Conservation (phyloP, 2,888 invertebrate species). For the Campoletis raptor region DNA sequence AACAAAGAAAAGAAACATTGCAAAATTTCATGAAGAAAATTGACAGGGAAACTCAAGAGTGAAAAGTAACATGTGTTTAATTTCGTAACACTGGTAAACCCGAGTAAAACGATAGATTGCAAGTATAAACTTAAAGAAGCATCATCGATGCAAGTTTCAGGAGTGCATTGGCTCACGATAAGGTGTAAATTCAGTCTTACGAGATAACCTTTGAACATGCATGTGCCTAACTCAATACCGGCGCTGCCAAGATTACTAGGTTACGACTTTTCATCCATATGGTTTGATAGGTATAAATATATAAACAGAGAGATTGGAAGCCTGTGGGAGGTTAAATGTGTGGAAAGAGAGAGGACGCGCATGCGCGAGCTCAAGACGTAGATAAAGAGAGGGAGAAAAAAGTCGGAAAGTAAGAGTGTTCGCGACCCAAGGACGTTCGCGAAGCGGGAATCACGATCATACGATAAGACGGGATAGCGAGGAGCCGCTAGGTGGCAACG, state of each 20-base stretch:
- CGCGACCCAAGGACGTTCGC: constrained; percentile 80
- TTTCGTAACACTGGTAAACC: background rate
- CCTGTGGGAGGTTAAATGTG: constrained; percentile 53
- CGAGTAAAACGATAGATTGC: background rate
- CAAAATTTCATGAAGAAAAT: background rate
- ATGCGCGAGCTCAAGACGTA: constrained; percentile 51
- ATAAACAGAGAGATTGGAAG: constrained; percentile 5
- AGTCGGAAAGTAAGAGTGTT: constrained; percentile 79
- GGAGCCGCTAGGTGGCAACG: constrained; percentile 77
- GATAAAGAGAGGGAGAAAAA: constrained; percentile 70
- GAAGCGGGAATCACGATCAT: constrained; percentile 80
- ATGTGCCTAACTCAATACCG: constrained; percentile 35
- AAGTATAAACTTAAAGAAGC: background rate
- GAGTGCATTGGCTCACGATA: constrained; percentile 56
- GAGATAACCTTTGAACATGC: constrained; percentile 58
- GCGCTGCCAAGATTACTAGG: constrained; percentile 43
- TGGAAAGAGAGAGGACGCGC: constrained; percentile 10
- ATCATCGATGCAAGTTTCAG: background rate
- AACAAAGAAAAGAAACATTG: background rate
- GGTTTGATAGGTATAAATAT: constrained; percentile 39
- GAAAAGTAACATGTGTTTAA: background rate
- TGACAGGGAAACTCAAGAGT: background rate
- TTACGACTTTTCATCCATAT: constrained; percentile 56
- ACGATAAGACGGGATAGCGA: constrained; percentile 77
- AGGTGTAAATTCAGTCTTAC: constrained; percentile 34